Conservation (phyloP, 2,888 invertebrate species). For the Macaria notata region DNA sequence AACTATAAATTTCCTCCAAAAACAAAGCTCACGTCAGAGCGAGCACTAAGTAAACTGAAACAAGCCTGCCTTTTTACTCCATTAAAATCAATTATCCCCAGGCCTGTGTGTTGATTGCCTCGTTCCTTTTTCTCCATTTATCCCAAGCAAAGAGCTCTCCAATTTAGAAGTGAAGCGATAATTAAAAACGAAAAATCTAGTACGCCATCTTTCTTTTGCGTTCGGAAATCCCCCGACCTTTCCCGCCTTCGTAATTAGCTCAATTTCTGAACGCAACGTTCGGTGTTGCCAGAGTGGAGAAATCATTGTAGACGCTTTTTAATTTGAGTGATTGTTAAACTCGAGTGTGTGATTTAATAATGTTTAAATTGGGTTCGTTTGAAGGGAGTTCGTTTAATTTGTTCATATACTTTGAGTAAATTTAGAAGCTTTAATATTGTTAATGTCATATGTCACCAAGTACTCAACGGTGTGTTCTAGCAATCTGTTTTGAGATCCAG, state of each 20-base stretch:
- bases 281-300: slow-evolving; percentile 52
- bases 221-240: slow-evolving; percentile 52
- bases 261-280: slow-evolving; percentile 60
- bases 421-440: too few species aligned
- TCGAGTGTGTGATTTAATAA: slow-evolving; percentile 12
- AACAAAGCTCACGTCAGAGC: slow-evolving; percentile 1
- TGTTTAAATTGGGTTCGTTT: background rate
- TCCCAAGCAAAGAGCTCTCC: slow-evolving; percentile 39
- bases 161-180: slow-evolving; percentile 49
- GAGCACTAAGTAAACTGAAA: slow-evolving; percentile 13
- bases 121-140: slow-evolving; percentile 33
- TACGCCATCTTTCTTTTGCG: slow-evolving; percentile 54
- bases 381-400: background rate
- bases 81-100: slow-evolving; percentile 32
- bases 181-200: slow-evolving; percentile 61
- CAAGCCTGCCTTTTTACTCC: slow-evolving; percentile 17
- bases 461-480: too few species aligned
- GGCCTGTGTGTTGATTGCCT: slow-evolving; percentile 28
- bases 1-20: too few species aligned
- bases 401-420: too few species aligned
- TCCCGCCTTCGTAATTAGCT: slow-evolving; percentile 62
- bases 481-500: too few species aligned
- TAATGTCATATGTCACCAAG: too few species aligned
- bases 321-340: slow-evolving; percentile 36
- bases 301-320: slow-evolving; percentile 34